These are phyloP conservation scores for Ophthalmolycus amberensis DNA, from an alignment of 2,113 vertebrate species.

Conservation along the genomic window DNA sequence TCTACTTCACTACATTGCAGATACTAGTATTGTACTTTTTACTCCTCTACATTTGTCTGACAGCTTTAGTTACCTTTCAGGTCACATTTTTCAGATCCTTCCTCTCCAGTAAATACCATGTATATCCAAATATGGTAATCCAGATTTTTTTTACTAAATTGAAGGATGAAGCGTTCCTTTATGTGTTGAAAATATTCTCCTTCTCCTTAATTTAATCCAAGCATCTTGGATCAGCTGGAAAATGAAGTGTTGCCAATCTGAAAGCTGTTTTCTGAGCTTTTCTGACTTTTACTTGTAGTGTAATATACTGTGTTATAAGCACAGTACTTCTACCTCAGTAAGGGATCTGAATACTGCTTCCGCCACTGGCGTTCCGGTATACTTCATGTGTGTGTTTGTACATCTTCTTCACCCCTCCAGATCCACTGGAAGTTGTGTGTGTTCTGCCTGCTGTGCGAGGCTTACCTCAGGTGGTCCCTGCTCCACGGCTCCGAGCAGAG, in stretches of 20 bases:
- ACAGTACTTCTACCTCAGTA: neutral
- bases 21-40: neutral
- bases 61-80: neutral
- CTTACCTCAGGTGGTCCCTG: slow-evolving; percentile 93
- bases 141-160: too few species aligned
- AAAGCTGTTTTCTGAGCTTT: neutral
- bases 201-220: neutral
- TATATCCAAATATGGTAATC: too few species aligned
- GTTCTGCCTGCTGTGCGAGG: slow-evolving; percentile 96
- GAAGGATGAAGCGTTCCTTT: neutral
- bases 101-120: too few species aligned
- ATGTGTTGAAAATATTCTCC: neutral
- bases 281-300: neutral
- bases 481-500: slow-evolving; percentile 90
- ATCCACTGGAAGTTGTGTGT: slow-evolving; percentile 95
- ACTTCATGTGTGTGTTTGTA: neutral
- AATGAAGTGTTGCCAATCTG: neutral
- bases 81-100: neutral
- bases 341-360: neutral
- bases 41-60: neutral
- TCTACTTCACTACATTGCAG: neutral
- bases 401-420: slow-evolving; percentile 74
- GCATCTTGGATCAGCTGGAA: neutral
- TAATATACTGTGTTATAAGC: neutral
- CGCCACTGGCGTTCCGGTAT: neutral